phyloP scores from a whole-genome alignment of 2,797 vertebrate genomes.

The Lerista edwardsae region DNA sequence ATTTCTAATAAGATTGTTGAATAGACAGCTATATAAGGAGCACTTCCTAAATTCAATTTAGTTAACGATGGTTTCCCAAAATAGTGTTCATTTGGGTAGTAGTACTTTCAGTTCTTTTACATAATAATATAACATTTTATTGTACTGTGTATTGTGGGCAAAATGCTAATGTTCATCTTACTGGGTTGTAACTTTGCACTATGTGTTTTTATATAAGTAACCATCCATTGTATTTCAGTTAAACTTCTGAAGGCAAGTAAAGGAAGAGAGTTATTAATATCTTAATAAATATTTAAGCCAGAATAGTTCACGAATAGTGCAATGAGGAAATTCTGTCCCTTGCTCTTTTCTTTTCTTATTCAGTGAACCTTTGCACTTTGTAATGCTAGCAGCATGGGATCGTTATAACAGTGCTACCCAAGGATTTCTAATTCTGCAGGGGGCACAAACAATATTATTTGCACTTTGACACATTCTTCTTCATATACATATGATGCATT shows the following conservation, averaged over 20 bases:
- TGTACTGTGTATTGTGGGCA: conserved; percentile 32
- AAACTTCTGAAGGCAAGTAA: conserved; percentile 71
- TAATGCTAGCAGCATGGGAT: conserved; percentile 81
- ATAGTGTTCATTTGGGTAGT: conserved; percentile 21
- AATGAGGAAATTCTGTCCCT: conserved; percentile 73
- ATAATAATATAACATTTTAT: conserved; percentile 38
- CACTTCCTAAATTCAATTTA: conserved; percentile 22
- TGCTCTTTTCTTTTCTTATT: conserved; percentile 73
- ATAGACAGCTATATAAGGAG: conserved; percentile 24
- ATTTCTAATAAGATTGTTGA: conserved; percentile 38
- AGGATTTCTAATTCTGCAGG: conserved; percentile 76
- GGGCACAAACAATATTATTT: conserved; percentile 77
- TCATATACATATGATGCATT: conserved; percentile 74
- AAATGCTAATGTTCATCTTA: conserved; percentile 59
- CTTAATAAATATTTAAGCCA: conserved; percentile 82
- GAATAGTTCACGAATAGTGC: conserved; percentile 70
- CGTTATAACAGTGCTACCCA: conserved; percentile 72
- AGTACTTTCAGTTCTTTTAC: conserved; percentile 33
- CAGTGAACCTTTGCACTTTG: conserved; percentile 79
- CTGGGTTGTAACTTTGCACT: conserved; percentile 55
- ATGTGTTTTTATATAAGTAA: conserved; percentile 68
- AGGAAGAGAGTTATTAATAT: conserved; percentile 75
- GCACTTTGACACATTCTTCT: conserved; percentile 73
- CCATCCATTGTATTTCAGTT: conserved; percentile 48
- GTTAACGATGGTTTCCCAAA: conserved; percentile 10